Conservation (phyloP, 2,888 invertebrate genomes). For the Drosophila subquinaria region DNA sequence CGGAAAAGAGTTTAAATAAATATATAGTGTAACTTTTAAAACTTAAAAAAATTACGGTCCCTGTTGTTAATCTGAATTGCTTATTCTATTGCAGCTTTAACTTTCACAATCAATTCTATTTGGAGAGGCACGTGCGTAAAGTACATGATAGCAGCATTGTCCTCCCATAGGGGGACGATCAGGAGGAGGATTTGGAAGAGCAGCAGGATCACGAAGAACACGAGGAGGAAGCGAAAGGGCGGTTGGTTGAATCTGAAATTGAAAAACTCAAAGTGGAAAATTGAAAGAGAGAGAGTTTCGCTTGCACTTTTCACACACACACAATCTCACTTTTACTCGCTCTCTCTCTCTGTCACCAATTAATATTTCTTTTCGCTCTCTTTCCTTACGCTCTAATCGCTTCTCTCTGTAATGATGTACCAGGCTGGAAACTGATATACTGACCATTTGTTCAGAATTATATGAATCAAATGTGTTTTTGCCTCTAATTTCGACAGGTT, state of each 20-base stretch:
- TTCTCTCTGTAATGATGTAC: slow-evolving; percentile 17
- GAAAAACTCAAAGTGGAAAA: slow-evolving; percentile 42
- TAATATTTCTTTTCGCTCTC: background rate
- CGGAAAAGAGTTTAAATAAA: too few species aligned
- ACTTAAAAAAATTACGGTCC: slow-evolving; percentile 60
- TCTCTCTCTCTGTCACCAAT: background rate
- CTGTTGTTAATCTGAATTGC: slow-evolving; percentile 68
- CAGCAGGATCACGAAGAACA: background rate
- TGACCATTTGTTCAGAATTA: slow-evolving; percentile 22
- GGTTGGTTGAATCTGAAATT: slow-evolving; percentile 34
- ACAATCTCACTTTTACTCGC: background rate
- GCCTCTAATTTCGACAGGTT: slow-evolving; percentile 38
- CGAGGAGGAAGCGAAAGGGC: slow-evolving; percentile 9
- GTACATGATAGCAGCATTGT: slow-evolving; percentile 41
- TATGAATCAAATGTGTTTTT: slow-evolving; percentile 25
- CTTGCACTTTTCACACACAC: slow-evolving; percentile 16
- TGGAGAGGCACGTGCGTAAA: slow-evolving; percentile 63
- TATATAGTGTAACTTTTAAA: too few species aligned
- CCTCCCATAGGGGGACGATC: slow-evolving; percentile 1
- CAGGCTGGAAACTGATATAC: slow-evolving; percentile 52
- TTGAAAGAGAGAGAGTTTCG: slow-evolving; percentile 4
- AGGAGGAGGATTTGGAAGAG: background rate
- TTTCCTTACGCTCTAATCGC: slow-evolving; percentile 2
- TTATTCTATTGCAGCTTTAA: slow-evolving; percentile 49
- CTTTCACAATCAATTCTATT: slow-evolving; percentile 58